Evolutionary conservation across 2,888 invertebrate species (phyloP), one percentile per base, ranked within the genome.

Genomic region (Ophonus ardosiacus): DNA sequence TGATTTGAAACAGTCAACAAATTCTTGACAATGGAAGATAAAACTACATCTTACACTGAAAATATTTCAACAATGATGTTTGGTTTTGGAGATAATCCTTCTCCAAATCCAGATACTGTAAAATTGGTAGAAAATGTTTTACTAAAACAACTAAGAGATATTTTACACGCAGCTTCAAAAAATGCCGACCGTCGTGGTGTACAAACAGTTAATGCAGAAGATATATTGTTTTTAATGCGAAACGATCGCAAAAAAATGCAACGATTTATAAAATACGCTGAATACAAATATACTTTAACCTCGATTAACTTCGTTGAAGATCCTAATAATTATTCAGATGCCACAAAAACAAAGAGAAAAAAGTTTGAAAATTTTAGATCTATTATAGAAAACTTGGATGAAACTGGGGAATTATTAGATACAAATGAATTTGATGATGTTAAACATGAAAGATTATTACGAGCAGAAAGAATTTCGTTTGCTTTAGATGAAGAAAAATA

Each of bases 81-180:
- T 88, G 98, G 97, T n/a, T 97, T 98, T 89, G 98, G 98, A 0
- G 98, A 98, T 89, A 96, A 96, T 88, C 94, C 95, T 18, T 95
- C 95, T 86, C 98, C 98, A 0, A 93, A 96, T 61, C 93, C 94
- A 0, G 97, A 96, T 65, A 96, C 98, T 0, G 97, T 98, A 0
- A 94, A 95, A 83, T 91, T 98, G 74, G 95, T 98, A 0, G 98
- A 98, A 91, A 95, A 94, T 86, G 95, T 98, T 84, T 95, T 97
- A 0, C 93, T 96, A 81, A 95, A 96, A 87, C 98, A 98, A 91
- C 93, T 98, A 87, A 93, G 95, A 86, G 93, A 94, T 0, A 94
- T 98, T 90, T 92, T 97, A n/a, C 93, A 94, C 87, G 96, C 96
- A 90, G 96, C 96, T 0, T 92, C 94, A 13, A 94, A 95, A 87